phyloP scores from a whole-genome alignment of 1,140 invertebrate species.

The Drosophila truncata region DNA sequence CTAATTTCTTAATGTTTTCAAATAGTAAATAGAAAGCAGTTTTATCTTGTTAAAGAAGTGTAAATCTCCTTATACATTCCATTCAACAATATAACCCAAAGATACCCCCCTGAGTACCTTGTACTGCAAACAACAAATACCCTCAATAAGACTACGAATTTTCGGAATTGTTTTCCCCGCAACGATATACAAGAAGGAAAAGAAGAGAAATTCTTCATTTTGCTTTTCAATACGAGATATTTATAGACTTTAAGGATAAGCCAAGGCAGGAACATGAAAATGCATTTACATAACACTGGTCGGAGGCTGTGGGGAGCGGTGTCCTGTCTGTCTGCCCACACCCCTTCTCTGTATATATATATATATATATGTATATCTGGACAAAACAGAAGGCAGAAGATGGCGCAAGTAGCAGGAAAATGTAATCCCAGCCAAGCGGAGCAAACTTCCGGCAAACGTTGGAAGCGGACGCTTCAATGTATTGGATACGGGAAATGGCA shows the following conservation, averaged over 20 bases:
- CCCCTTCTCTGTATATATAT: conserved; percentile 11
- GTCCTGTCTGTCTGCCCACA: conserved; percentile 25
- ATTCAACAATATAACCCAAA: background rate
- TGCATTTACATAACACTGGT: conserved; percentile 76
- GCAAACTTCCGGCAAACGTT: conserved; percentile 82
- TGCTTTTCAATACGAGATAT: conserved; percentile 75
- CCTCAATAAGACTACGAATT: conserved; percentile 22
- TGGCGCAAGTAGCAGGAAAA: conserved; percentile 75
- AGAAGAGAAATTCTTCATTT: conserved; percentile 65
- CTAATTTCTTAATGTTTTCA: too few relatives aligned
- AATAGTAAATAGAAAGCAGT: too few relatives aligned
- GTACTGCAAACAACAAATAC: conserved; percentile 15
- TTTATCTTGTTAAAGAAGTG: background rate
- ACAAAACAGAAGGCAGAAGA: conserved; percentile 59
- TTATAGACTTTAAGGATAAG: conserved; percentile 83
- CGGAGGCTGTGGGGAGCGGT: conserved; percentile 6
- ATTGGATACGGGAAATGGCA: conserved; percentile 81
- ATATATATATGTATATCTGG: conserved; percentile 29
- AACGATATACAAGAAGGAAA: conserved; percentile 53
- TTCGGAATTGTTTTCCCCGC: conserved; percentile 67
- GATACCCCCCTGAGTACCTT: background rate
- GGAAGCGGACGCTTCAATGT: conserved; percentile 81
- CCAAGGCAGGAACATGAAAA: conserved; percentile 75
- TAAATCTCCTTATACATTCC: background rate
- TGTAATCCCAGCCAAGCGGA: conserved; percentile 83